phyloP scores from a whole-genome alignment of 2,113 vertebrate genomes.

The Macaca nemestrina region DNA sequence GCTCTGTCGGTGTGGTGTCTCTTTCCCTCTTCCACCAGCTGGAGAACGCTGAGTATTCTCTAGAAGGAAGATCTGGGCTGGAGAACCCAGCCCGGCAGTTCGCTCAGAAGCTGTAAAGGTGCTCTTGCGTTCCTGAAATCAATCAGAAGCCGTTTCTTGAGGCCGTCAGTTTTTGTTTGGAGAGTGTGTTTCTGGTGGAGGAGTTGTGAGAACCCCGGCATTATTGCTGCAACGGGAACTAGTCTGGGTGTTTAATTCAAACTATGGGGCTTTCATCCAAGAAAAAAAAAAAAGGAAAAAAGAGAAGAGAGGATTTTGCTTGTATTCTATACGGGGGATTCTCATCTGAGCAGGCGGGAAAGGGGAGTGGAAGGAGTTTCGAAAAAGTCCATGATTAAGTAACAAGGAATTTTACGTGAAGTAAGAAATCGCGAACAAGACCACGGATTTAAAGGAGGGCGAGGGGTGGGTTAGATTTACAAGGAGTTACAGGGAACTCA shows the following conservation, averaged over 20 bases:
- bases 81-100: background rate
- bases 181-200: background rate
- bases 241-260: constrained; percentile 38
- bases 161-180: background rate
- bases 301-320: background rate
- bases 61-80: background rate
- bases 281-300: background rate
- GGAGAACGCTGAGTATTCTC: background rate
- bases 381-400: constrained; percentile 61
- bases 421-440: constrained; percentile 73
- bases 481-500: constrained; percentile 78
- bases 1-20: background rate
- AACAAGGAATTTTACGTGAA: constrained; percentile 80
- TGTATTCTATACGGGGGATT: background rate
- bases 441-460: constrained; percentile 63
- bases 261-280: constrained; percentile 36
- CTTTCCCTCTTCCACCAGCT: background rate
- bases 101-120: background rate
- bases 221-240: background rate
- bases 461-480: constrained; percentile 79
- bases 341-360: background rate
- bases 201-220: background rate
- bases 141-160: no score
- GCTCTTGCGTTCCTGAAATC: background rate
- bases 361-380: background rate